Evolutionary conservation across 2,888 invertebrate species (phyloP), one percentile per base, ranked within the genome.

Genomic region (Cryptocephalus primarius): DNA sequence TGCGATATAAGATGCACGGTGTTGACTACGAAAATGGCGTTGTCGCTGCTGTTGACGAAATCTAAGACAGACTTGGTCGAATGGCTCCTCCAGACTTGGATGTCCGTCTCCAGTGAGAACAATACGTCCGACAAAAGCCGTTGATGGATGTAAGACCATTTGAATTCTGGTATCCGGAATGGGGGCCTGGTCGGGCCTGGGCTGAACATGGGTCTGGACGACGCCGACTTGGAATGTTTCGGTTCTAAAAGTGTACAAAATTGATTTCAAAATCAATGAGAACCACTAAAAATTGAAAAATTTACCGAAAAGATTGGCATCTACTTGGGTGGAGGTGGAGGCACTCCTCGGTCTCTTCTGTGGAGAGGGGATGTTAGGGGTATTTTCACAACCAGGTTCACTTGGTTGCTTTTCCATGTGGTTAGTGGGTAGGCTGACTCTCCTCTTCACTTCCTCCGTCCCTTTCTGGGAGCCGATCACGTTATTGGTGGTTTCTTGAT

Each of bases 121-220:
- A 99, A 75, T 33, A 99, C 88, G 70, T 99, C 99, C 10, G 94
- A 92, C 1, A 99, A 76, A 46, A 99, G 75, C 50, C 95, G 79
- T 70, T 99, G 94, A 72, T 99, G 99, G 57, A 99, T 92, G 70
- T 92, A 91, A 1, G 97, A 99, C 99, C 99, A 99, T 61, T 94
- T 88, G 75, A 99, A 99, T 74, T 99, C 99, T 22, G 99, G 99
- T 68, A 99, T 99, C 56, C 99, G 81, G 74, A 99, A 99, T 3
- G 97, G 94, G 14, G 93, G 94, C 59, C 91, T 79, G 46, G 92
- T 88, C 34, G 92, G 89, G 6, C 92, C 90, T 48, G 93, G 89
- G 60, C 90, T 92, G 70, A 93, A 93, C 87, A 93, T 91, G 45
- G 92, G 90, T 46, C 91, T 79, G 54, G 73, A 68, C 60, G 83